phyloP scores from a whole-genome alignment of 2,113 vertebrate species.

The Osmerus mordax region DNA sequence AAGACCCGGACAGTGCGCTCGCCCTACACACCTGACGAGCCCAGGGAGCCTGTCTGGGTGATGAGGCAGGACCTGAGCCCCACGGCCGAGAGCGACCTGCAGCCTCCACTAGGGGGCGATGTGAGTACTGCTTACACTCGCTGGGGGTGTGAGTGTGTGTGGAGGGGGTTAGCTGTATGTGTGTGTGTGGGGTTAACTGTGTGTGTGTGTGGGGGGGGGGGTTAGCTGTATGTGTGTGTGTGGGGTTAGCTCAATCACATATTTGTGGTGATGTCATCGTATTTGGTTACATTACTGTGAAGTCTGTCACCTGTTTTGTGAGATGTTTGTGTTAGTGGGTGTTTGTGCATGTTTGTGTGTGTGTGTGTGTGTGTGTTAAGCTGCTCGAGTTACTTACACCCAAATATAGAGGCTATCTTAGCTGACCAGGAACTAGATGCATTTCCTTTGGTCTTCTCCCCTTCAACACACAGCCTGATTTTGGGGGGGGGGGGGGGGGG shows the following conservation, averaged over 20 bases:
- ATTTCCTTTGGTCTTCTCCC: background rate
- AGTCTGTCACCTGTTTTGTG: too few species aligned
- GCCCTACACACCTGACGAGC: slow-evolving; percentile 95
- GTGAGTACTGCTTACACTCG: slow-evolving; percentile 76
- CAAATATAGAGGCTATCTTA: background rate
- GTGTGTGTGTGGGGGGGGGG: background rate
- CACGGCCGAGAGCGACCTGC: slow-evolving; percentile 85
- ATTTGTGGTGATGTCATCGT: too few species aligned
- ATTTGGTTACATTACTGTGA: too few species aligned
- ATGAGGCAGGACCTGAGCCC: slow-evolving; percentile 97
- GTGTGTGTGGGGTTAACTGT: background rate
- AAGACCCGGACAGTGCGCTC: slow-evolving; percentile 95
- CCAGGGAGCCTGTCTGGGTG: slow-evolving; percentile 96
- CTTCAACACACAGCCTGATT: too few species aligned
- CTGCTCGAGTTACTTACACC: background rate
- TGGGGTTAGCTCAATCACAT: too few species aligned
- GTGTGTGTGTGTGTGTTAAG: background rate
- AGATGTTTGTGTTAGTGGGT: too few species aligned
- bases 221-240: background rate
- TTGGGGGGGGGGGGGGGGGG: too few species aligned
- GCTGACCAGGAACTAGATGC: background rate
- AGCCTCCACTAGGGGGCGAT: slow-evolving; percentile 80
- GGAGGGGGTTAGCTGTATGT: background rate
- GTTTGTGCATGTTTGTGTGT: background rate
- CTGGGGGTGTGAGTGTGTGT: background rate